These are phyloP conservation scores for Pseudorasbora parva DNA, from an alignment of 2,113 vertebrate genomes.

Conservation along the genomic window DNA sequence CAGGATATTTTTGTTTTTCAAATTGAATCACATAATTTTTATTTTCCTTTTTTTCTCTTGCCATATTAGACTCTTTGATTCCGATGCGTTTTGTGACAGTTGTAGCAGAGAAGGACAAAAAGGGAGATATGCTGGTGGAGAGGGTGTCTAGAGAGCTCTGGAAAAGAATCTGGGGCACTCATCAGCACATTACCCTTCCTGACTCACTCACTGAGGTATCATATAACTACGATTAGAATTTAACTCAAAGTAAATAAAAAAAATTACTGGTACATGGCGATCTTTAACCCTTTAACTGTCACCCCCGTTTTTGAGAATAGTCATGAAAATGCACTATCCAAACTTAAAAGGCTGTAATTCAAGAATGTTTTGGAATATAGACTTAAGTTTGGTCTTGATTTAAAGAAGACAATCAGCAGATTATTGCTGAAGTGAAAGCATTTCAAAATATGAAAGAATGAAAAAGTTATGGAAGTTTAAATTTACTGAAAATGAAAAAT, in stretches of 20 bases:
- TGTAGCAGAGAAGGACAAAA: constrained; percentile 68
- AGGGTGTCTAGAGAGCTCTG: constrained; percentile 83
- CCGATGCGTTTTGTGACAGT: constrained; percentile 86
- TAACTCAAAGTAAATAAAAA: background rate
- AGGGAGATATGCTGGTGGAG: constrained; percentile 71
- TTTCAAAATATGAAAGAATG: too few species aligned
- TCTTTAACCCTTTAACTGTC: too few species aligned
- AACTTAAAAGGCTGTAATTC: too few species aligned
- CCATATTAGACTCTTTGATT: constrained; percentile 73
- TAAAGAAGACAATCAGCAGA: too few species aligned
- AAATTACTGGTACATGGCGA: background rate
- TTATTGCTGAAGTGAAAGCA: too few species aligned
- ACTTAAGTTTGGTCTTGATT: too few species aligned
- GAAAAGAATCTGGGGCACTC: constrained; percentile 81
- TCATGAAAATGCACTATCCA: too few species aligned
- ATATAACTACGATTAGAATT: background rate
- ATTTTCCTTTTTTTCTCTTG: background rate
- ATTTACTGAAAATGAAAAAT: too few species aligned
- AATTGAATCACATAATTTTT: background rate
- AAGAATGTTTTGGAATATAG: too few species aligned
- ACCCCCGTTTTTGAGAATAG: too few species aligned
- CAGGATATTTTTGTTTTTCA: background rate
- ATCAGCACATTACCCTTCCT: constrained; percentile 82
- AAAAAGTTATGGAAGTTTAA: too few species aligned
- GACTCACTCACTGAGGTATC: constrained; percentile 73